Base-by-base conservation (phyloP, 2,888 invertebrate genomes). In the Agelastica alni region DNA sequence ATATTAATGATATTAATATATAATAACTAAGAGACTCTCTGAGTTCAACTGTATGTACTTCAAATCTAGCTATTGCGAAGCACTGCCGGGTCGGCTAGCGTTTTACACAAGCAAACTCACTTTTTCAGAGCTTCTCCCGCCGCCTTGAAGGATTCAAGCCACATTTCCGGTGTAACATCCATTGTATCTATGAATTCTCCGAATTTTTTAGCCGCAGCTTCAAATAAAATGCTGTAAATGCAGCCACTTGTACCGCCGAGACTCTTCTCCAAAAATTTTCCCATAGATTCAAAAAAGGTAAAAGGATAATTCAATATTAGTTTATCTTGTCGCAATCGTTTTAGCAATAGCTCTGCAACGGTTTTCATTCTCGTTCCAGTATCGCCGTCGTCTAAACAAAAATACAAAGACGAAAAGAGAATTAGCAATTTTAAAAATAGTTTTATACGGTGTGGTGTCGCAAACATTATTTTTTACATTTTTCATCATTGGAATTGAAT, bases 221-320 rank as follows among this genome's bases (percentile, higher is more conserved):
- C 83, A 53, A 93, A 82, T 54, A 91, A 83, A 56, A 93, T 78
- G 56, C 88, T 85, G 77, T 91, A 92, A 36, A 93, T 79, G 1
- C 87, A 91, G 0, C 92, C 92, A 0, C 89, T 86, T 0, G 89
- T 86, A 1, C 93, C 91, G 0, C 90, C 91, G 84, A 91, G 88
- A 39, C 79, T 78, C 12, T 80, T 81, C 70, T 90, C 89, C 0
- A 87, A 84, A 4, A 87, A 78, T 59, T 81, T 80, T 0, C 85
- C 83, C 34, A 77, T 47, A 17, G 64, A 61, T 51, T 70, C 67
- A 32, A 77, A 72, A 46, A 75, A 69, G 4, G 69, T 65, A 58
- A 70, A 74, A 1, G 75, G 74, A 58, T 67, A 68, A 6, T 62
- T 53, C 6, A 57, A 46, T 20, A 68, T 60, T 2, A 77, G 20